Evolutionary conservation across 37 sponge, comb jelly and placozoan genomes (phyloP).

Genomic region (Agelas oroides): DNA sequence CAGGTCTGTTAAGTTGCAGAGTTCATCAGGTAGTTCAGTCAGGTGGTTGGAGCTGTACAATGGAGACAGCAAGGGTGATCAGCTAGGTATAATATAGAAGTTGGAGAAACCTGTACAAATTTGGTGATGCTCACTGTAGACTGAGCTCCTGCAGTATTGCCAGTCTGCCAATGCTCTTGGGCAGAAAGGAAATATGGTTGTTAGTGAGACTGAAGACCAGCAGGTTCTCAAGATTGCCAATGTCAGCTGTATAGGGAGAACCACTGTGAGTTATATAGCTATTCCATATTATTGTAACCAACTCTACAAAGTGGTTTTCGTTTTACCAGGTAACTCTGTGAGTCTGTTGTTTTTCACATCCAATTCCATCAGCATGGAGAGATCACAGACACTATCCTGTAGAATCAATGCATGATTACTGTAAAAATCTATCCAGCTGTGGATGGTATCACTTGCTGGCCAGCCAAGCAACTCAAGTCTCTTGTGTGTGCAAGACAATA

Average conservation of each 20-base stretch:
- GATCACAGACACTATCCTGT: slow-evolving; percentile 60
- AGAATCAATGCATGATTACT: too few relatives aligned
- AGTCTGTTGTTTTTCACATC: slow-evolving; percentile 82
- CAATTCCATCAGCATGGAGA: slow-evolving; percentile 55
- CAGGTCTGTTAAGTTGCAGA: slow-evolving; percentile 55
- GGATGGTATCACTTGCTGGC: too few relatives aligned
- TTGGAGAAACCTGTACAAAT: too few relatives aligned
- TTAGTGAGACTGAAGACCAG: slow-evolving; percentile 61
- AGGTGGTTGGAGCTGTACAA: slow-evolving; percentile 59
- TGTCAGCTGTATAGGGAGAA: slow-evolving; percentile 4
- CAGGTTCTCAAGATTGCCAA: slow-evolving; percentile 59
- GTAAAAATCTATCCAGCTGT: too few relatives aligned
- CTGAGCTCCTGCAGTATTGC: slow-evolving; percentile 69
- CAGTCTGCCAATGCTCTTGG: slow-evolving; percentile 58
- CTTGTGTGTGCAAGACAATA: too few relatives aligned
- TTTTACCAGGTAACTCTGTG: slow-evolving; percentile 49
- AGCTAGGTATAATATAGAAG: too few relatives aligned
- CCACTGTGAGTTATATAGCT: too few relatives aligned
- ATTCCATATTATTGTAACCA: not conserved
- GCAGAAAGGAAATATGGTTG: slow-evolving; percentile 51
- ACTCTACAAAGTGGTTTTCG: too few relatives aligned
- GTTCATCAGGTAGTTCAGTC: slow-evolving; percentile 44
- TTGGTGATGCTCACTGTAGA: slow-evolving; percentile 82
- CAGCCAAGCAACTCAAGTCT: too few relatives aligned
- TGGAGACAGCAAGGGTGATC: not conserved